phyloP scores from a whole-genome alignment of 2,797 vertebrate species.

The Chaunax sp. region DNA sequence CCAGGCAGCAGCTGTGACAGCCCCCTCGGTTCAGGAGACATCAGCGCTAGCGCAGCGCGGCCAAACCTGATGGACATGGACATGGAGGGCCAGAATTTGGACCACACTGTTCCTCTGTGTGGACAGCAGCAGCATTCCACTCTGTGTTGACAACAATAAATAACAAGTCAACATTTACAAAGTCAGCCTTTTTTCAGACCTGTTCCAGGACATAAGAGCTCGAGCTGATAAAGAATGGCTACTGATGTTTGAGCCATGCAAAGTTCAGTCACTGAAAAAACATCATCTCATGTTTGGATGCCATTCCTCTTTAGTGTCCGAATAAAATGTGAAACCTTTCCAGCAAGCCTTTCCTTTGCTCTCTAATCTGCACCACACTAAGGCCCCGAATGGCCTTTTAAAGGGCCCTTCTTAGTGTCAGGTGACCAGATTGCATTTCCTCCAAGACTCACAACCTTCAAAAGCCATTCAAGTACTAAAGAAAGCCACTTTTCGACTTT shows the following conservation, averaged over 20 bases:
- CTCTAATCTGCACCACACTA: conserved; percentile 41
- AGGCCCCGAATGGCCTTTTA: conserved; percentile 49
- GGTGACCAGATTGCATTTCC: conserved; percentile 15
- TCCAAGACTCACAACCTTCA: conserved; percentile 26
- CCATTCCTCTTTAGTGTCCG: conserved; percentile 36
- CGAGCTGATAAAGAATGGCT: conserved; percentile 19
- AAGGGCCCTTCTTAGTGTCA: conserved; percentile 47
- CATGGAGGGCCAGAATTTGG: conserved; percentile 89
- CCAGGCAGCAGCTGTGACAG: conserved; percentile 88
- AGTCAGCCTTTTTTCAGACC: conserved; percentile 9
- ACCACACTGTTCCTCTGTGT: conserved; percentile 89
- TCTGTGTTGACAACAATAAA: conserved; percentile 75
- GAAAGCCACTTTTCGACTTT: conserved; percentile 39
- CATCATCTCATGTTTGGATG: conserved; percentile 40
- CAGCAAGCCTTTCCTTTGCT: conserved; percentile 34
- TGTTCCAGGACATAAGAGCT: conserved; percentile 12
- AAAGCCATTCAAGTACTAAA: conserved; percentile 64
- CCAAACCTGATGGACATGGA: conserved; percentile 92
- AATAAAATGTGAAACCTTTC: conserved; percentile 44
- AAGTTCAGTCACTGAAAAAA: conserved; percentile 59
- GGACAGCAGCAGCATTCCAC: conserved; percentile 70
- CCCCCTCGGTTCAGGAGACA: conserved; percentile 82
- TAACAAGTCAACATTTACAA: conserved; percentile 33
- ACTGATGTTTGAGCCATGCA: conserved; percentile 64
- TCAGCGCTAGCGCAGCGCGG: conserved; percentile 40